phyloP scores from a whole-genome alignment of 1,140 invertebrate genomes.

The Stenopsyche tienmushanensis region DNA sequence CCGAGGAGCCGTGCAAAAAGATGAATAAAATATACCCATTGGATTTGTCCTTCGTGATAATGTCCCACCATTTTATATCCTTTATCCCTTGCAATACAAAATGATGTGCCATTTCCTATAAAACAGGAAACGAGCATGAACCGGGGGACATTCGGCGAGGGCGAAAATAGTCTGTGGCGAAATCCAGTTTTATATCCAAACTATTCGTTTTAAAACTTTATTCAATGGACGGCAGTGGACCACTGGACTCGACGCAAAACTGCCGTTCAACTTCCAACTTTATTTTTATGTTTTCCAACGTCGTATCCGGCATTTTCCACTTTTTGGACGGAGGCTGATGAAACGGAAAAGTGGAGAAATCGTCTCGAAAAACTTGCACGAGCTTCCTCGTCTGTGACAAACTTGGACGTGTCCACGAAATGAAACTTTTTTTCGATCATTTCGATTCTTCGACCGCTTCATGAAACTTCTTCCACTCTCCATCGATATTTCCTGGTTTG shows the following conservation, averaged over 20 bases:
- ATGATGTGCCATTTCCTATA: too few relatives aligned
- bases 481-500: too few relatives aligned
- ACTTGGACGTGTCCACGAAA: conserved; percentile 8
- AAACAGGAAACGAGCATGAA: too few relatives aligned
- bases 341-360: conserved; percentile 18
- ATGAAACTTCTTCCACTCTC: neutral
- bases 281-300: conserved; percentile 5
- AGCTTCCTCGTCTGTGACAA: too few relatives aligned
- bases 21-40: too few relatives aligned
- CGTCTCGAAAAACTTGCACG: conserved; percentile 4
- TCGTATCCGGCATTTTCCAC: neutral
- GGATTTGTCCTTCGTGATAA: too few relatives aligned
- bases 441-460: conserved; percentile 11
- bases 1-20: too few relatives aligned
- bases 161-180: neutral
- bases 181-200: neutral
- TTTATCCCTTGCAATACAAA: too few relatives aligned
- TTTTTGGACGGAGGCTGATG: neutral
- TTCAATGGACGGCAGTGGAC: conserved; percentile 6
- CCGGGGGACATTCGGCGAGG: too few relatives aligned
- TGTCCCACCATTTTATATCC: too few relatives aligned
- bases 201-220: conserved; percentile 17
- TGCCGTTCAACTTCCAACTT: neutral
- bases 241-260: conserved; percentile 10
- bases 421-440: conserved; percentile 14